Percentiles rank a stretch among this genome's conserved stretches.
Evolutionary conservation across 2,113 vertebrate species (phyloP).

Genomic region (Ceuthmochares aereus): DNA sequence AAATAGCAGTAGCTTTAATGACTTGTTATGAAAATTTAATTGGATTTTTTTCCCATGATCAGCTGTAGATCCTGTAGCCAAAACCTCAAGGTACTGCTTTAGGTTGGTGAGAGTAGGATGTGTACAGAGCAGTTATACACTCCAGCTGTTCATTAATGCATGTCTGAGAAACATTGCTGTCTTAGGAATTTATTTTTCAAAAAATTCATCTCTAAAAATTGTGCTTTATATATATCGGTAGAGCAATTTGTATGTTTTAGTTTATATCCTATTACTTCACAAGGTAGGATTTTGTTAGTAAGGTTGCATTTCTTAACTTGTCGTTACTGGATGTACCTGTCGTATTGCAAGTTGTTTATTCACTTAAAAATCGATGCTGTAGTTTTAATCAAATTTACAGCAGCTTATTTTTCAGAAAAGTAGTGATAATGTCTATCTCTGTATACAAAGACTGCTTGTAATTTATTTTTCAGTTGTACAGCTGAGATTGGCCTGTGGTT

Average conservation of each 20-base stretch:
- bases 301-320: not conserved
- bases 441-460: not conserved
- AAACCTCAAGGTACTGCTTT: not conserved
- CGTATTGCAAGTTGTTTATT: not conserved
- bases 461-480: not conserved
- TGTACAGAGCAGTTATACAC: not conserved
- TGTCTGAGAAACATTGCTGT: not conserved
- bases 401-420: not conserved
- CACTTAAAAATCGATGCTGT: not conserved
- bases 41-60: not conserved
- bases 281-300: not conserved
- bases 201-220: not conserved
- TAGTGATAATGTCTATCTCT: not conserved
- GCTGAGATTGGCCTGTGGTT: not conserved
- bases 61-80: not conserved
- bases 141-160: not conserved
- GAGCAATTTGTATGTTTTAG: not conserved
- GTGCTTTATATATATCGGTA: not conserved
- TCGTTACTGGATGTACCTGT: not conserved
- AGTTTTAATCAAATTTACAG: not conserved
- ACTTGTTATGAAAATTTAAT: not conserved
- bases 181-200: not conserved
- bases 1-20: not conserved
- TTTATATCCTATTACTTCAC: not conserved
- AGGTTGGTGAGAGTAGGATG: not conserved